Evolutionary conservation across 2,797 vertebrate genomes (phyloP).

Genomic region (Mormyrus proboscirostris): DNA sequence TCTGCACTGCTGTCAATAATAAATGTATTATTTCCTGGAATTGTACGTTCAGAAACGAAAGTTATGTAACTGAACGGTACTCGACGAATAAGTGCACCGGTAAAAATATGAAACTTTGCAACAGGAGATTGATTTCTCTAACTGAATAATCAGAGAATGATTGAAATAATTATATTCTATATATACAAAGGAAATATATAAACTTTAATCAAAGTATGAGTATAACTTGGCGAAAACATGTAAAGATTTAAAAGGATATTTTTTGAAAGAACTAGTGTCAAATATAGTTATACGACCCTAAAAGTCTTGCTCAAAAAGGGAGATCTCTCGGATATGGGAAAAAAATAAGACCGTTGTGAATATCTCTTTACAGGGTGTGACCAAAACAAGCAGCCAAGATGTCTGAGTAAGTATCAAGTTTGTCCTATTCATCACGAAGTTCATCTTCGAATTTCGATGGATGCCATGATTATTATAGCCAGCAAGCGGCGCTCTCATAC

Average conservation of each 20-base stretch:
- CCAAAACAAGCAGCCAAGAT: slow-evolving; percentile 17
- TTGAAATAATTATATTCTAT: not conserved
- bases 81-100: not conserved
- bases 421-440: not conserved
- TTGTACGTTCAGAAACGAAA: not conserved
- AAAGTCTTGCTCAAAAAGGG: not conserved
- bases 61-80: not conserved
- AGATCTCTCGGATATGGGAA: not conserved
- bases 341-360: not conserved
- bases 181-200: not conserved
- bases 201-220: not conserved
- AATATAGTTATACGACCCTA: not conserved
- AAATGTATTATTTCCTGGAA: not conserved
- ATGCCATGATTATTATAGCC: not conserved
- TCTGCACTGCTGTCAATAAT: not conserved
- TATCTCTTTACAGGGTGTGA: slow-evolving; percentile 17
- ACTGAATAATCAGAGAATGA: not conserved
- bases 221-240: not conserved
- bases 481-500: not conserved
- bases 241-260: not conserved
- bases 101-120: not conserved
- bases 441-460: not conserved
- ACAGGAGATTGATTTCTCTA: not conserved
- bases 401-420: slow-evolving; percentile 26
- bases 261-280: not conserved